Evolutionary conservation across 1,140 invertebrate genomes (phyloP).

Genomic region (Thaumatotibia leucotreta): DNA sequence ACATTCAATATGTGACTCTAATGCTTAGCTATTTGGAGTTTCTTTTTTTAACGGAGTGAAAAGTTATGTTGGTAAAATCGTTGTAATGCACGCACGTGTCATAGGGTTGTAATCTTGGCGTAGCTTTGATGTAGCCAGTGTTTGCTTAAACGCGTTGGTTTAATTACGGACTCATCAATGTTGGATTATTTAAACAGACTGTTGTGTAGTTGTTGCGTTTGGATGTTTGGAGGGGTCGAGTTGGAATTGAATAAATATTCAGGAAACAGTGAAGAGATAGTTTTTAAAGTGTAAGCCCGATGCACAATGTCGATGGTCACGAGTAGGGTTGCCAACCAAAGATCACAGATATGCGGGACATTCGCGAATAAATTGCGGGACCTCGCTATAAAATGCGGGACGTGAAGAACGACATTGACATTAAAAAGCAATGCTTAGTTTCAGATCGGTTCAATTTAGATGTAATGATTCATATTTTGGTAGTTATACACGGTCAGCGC

Average conservation of each 20-base stretch:
- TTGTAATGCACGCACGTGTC: constrained; percentile 60
- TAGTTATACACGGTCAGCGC: no score
- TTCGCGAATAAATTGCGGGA: no score
- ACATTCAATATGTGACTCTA: constrained; percentile 25
- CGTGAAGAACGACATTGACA: no score
- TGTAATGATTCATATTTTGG: no score
- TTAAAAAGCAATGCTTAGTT: no score
- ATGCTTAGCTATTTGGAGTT: background rate
- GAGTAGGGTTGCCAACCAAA: no score
- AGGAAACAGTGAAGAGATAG: no score
- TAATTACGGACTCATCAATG: constrained; percentile 70
- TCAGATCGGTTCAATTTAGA: no score
- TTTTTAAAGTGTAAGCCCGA: no score
- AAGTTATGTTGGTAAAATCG: constrained; percentile 21
- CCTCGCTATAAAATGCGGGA: no score
- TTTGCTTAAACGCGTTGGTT: constrained; percentile 61
- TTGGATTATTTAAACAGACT: constrained; percentile 59
- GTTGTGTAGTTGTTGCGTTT: background rate
- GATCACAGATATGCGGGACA: no score
- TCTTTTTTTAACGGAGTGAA: background rate
- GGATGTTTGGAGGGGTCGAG: background rate
- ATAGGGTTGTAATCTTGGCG: constrained; percentile 60
- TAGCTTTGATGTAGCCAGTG: constrained; percentile 63
- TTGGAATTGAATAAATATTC: background rate
- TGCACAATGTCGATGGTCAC: no score